Base-by-base conservation (phyloP, 2,888 invertebrate genomes). In the Pristionchus entomophagus region DNA sequence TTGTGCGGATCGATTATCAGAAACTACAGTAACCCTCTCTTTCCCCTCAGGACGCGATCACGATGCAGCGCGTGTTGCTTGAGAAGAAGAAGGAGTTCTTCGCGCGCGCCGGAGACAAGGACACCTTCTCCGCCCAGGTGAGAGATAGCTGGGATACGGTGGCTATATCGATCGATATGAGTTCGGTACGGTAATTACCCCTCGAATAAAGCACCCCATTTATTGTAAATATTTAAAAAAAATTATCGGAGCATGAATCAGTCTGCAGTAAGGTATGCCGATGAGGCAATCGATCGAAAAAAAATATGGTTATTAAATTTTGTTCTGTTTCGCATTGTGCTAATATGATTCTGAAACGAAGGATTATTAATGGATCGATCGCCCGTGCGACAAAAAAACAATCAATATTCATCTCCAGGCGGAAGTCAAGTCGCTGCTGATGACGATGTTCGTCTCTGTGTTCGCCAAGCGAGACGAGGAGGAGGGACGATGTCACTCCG, bases 401-500 rank as follows among this genome's bases (percentile, higher is more conserved):
- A n/a, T n/a, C n/a, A n/a, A n/a, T n/a, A n/a, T n/a, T 32, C 45
- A 14, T 45, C 26, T 1, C 53, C 95, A 96, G 10, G 96, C 96
- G 0, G 96, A 97, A 0, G 96, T 99, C 0, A 97, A 97, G 94
- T 97, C 98, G 92, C 94, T 99, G 86, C 95, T 99, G 65, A 95
- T 97, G 14, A 97, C 96, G 62, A 95, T 99, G 59, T 98, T 99
- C 94, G 97, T 97, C 22, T 96, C 96, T 0, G 96, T 98, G 5
- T 98, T 98, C 94, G 98, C 97, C 94, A 97, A 98, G 94, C 97
- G 97, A 92, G 94, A 77, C 77, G 69, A 65, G 91, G 69, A 65
- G 91, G 97, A 98, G 94, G 98, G 98, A 77, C 95, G 98, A 86
- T 98, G 98, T 93, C 98, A 96, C 94, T 97, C 97, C 0, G 98